A percentile compares a stretch with the other conserved stretches of the same genome.
phyloP scores from a whole-genome alignment of 2,113 vertebrate genomes.

The Pelecanoides urinatrix region DNA sequence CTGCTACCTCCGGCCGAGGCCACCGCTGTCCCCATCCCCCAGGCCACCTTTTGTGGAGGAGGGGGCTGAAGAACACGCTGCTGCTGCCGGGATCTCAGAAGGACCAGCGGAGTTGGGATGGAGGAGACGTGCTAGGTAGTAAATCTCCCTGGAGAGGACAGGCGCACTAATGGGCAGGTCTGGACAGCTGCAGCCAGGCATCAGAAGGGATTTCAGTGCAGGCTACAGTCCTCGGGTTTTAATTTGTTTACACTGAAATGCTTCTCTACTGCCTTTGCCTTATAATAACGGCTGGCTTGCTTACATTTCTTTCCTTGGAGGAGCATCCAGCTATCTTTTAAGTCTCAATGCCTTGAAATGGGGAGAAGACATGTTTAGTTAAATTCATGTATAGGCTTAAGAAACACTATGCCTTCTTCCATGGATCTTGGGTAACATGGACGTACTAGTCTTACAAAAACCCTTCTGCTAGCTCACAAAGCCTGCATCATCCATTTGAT shows the following conservation, averaged over 20 bases:
- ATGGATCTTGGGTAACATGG: rapidly evolving
- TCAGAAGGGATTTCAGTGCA: rapidly evolving
- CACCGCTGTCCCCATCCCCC: no score
- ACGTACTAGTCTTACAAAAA: background rate
- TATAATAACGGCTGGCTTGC: rapidly evolving
- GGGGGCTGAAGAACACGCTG: background rate
- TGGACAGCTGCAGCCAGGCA: background rate
- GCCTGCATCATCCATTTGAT: background rate
- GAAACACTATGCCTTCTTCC: background rate
- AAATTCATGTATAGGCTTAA: background rate
- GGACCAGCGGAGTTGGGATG: background rate
- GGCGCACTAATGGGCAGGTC: rapidly evolving
- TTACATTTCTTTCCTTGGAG: no score
- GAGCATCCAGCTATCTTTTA: rapidly evolving
- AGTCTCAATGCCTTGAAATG: rapidly evolving
- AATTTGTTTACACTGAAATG: rapidly evolving
- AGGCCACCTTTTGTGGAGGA: rapidly evolving
- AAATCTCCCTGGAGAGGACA: no score
- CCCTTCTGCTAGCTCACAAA: background rate
- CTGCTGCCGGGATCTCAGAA: background rate
- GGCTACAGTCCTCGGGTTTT: rapidly evolving
- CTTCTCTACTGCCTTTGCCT: background rate
- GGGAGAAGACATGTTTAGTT: background rate
- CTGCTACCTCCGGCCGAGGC: rapidly evolving
- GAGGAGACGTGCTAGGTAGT: rapidly evolving